Percentiles rank a stretch among this genome's conserved stretches.
Conservation (phyloP, 2,888 invertebrate species). For the Agapostemon virescens region DNA sequence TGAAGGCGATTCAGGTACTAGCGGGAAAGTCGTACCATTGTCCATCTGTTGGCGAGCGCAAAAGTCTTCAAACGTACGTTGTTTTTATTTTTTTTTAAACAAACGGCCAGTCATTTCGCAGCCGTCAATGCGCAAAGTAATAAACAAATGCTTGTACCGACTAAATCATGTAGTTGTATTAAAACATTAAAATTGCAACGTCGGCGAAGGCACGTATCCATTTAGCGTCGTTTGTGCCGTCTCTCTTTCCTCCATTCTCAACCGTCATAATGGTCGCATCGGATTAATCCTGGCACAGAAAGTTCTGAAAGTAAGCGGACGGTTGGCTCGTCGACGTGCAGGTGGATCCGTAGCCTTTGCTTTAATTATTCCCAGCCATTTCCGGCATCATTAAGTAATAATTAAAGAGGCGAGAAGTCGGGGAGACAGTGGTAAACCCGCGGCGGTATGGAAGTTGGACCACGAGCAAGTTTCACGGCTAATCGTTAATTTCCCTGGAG, state of each 20-base stretch:
- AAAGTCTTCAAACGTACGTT: no score
- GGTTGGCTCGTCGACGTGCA: background rate
- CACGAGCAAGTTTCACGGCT: conserved; percentile 50
- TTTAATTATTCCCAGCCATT: conserved; percentile 32
- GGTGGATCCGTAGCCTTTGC: background rate
- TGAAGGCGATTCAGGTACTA: no score
- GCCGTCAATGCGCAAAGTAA: background rate
- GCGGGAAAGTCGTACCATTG: no score
- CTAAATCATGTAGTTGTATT: background rate
- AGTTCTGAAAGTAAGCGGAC: background rate
- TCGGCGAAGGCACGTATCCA: background rate
- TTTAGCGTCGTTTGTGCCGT: background rate
- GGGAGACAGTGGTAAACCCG: conserved; percentile 8
- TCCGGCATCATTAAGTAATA: conserved; percentile 47
- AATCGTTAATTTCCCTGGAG: conserved; percentile 67
- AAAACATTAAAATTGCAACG: background rate
- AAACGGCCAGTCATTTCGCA: no score
- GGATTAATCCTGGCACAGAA: background rate
- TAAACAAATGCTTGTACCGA: background rate
- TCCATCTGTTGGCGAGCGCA: no score
- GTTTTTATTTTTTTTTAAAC: no score
- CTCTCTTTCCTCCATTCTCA: background rate
- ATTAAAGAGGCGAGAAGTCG: conserved; percentile 48
- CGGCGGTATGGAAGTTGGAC: conserved; percentile 33
- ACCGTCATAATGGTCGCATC: background rate